Evolutionary conservation across 1,140 invertebrate genomes (phyloP).

Genomic region (Trichogramma pretiosum): DNA sequence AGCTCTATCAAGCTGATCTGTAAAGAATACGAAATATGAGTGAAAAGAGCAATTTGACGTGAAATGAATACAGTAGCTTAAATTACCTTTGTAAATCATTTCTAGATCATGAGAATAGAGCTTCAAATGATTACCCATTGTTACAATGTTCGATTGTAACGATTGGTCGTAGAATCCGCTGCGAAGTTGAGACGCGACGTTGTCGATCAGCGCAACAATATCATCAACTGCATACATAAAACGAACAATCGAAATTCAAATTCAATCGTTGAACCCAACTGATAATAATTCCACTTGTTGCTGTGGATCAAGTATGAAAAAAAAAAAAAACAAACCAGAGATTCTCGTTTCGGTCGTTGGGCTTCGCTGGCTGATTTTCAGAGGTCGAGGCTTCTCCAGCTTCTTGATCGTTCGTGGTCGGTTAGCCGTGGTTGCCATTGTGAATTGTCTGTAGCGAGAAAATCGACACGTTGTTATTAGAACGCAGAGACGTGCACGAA

Average conservation of each 20-base stretch:
- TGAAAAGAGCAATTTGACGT: conserved; percentile 1
- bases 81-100: conserved; percentile 62
- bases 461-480: too few species aligned
- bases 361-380: conserved; percentile 48
- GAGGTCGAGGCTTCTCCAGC: conserved; percentile 62
- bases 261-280: conserved; percentile 45
- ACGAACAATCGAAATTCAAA: conserved; percentile 30
- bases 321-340: conserved; percentile 28
- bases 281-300: too few species aligned
- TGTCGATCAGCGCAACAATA: conserved; percentile 61
- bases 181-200: conserved; percentile 57
- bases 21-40: conserved; percentile 18
- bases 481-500: not conserved
- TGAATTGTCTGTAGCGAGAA: conserved; percentile 8
- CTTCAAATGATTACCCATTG: conserved; percentile 63
- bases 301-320: too few species aligned
- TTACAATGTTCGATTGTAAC: conserved; percentile 52
- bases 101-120: conserved; percentile 65
- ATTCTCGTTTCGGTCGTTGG: conserved; percentile 42
- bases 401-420: conserved; percentile 53
- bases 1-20: conserved; percentile 57
- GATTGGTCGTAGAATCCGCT: conserved; percentile 53
- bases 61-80: conserved; percentile 6
- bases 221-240: conserved; percentile 53
- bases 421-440: conserved; percentile 39